Conservation (phyloP, 2,113 vertebrate genomes). For the Sisor rabdophorus region DNA sequence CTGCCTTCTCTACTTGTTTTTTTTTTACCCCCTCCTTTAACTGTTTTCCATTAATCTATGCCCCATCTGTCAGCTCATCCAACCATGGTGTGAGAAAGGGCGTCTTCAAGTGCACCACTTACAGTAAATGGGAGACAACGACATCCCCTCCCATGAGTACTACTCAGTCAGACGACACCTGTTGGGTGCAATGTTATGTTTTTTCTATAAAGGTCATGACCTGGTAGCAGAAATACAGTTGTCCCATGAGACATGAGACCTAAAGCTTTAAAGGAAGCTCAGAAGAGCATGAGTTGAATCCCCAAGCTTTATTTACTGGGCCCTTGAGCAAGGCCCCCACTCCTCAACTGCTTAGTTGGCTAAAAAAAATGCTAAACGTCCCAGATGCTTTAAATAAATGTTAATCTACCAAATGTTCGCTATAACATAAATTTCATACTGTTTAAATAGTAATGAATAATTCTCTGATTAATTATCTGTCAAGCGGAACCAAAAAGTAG, state of each 20-base stretch:
- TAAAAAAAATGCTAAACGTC: too few species aligned
- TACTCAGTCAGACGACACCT: conserved; percentile 15
- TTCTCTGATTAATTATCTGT: too few species aligned
- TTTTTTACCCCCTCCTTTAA: conserved; percentile 31
- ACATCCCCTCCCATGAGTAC: not conserved
- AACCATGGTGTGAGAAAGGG: conserved; percentile 43
- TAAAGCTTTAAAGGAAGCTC: not conserved
- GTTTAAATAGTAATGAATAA: too few species aligned
- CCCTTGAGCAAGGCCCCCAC: too few species aligned
- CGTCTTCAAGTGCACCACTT: conserved; percentile 49
- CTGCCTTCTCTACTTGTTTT: conserved; percentile 56
- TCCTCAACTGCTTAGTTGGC: too few species aligned
- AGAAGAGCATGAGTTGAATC: too few species aligned
- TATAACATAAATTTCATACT: too few species aligned
- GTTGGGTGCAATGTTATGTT: not conserved
- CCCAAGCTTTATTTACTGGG: too few species aligned
- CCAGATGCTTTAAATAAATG: too few species aligned
- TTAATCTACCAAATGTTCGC: too few species aligned
- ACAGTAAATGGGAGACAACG: conserved; percentile 56
- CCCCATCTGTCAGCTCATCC: conserved; percentile 62
- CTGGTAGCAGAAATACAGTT: conserved; percentile 11
- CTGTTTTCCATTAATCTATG: conserved; percentile 64
- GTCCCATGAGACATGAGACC: not conserved
- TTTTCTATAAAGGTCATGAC: conserved; percentile 28
- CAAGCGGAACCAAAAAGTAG: too few species aligned